Conservation (phyloP, 53 echinoderm and acorn worm genomes). For the Antedon mediterranea region DNA sequence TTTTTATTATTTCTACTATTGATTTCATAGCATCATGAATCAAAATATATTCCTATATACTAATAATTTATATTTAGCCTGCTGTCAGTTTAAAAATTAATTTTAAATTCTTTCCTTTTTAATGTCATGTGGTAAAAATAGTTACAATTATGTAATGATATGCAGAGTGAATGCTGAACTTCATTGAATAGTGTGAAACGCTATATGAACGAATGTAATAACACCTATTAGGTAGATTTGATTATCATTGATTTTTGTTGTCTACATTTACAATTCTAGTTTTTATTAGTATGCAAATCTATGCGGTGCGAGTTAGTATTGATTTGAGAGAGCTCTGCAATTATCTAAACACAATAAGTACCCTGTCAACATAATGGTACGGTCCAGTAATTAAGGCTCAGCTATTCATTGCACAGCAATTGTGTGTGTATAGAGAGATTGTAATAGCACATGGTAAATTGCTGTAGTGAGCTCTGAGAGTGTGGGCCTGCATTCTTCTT, state of each 20-base stretch:
- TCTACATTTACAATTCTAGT: not conserved
- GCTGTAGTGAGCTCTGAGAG: not conserved
- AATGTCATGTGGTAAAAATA: not conserved
- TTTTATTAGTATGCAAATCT: not conserved
- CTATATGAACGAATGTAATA: conserved; percentile 1
- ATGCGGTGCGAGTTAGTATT: not conserved
- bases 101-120: not conserved
- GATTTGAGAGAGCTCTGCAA: not conserved
- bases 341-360: not conserved
- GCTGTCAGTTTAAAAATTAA: no score
- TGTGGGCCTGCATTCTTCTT: not conserved
- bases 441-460: not conserved
- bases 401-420: not conserved
- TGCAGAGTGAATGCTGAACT: not conserved
- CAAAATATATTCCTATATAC: no score
- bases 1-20: no score
- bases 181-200: not conserved
- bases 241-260: not conserved
- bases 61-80: no score
- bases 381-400: not conserved
- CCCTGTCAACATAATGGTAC: not conserved
- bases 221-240: not conserved
- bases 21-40: no score
- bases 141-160: not conserved
- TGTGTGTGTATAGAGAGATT: not conserved